Conservation (phyloP, 2,888 invertebrate genomes). For the Branchipolynoe longqiensis region DNA sequence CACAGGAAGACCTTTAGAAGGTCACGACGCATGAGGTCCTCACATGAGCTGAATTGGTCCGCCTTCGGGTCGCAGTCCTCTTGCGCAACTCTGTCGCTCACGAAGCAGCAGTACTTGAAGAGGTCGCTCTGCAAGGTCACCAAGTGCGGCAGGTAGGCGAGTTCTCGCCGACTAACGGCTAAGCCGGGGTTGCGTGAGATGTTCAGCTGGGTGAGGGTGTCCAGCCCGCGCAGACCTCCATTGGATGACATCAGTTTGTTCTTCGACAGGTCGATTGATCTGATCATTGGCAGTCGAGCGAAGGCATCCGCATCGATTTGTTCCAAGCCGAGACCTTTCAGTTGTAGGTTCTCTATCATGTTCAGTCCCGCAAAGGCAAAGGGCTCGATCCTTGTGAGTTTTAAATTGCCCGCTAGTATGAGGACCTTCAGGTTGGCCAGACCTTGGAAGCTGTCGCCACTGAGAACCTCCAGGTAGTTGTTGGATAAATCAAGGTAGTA, state of each 20-base stretch:
- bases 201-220: neutral
- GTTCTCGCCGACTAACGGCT: neutral
- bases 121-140: neutral
- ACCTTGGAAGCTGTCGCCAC: neutral
- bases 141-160: neutral
- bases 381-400: neutral
- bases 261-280: slow-evolving; percentile 8
- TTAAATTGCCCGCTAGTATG: neutral
- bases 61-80: slow-evolving; percentile 72
- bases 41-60: slow-evolving; percentile 70
- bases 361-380: slow-evolving; percentile 23
- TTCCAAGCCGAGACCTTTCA: neutral
- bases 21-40: slow-evolving; percentile 68
- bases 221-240: neutral
- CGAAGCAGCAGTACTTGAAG: slow-evolving; percentile 46
- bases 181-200: neutral
- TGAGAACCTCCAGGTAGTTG: neutral
- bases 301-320: neutral
- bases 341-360: neutral
- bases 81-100: neutral
- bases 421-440: slow-evolving; percentile 8
- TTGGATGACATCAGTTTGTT: neutral
- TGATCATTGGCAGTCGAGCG: slow-evolving; percentile 13
- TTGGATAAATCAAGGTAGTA: slow-evolving; percentile 8
- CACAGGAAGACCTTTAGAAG: slow-evolving; percentile 67